phyloP scores from a whole-genome alignment of 2,888 invertebrate species.

The Xylota sylvarum region DNA sequence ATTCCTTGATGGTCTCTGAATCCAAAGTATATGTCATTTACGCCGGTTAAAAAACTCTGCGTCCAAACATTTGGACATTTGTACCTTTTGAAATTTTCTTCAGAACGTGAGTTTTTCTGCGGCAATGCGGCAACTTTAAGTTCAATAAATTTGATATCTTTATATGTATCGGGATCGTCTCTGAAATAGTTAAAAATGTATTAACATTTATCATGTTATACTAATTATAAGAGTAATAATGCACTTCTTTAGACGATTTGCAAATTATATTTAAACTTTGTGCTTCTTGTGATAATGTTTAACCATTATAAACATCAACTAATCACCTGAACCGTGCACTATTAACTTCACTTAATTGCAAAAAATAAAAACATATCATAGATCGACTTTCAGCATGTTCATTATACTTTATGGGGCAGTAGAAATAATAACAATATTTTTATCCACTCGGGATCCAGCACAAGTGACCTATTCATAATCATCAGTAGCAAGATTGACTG shows the following conservation, averaged over 20 bases:
- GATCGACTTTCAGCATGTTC: too few relatives aligned
- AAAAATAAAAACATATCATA: too few relatives aligned
- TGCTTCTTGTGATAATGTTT: too few relatives aligned
- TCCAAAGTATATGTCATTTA: slow-evolving; percentile 89
- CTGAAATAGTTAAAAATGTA: slow-evolving; percentile 16
- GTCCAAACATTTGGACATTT: slow-evolving; percentile 90
- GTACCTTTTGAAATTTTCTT: slow-evolving; percentile 86
- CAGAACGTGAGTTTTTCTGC: slow-evolving; percentile 85
- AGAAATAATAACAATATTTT: too few relatives aligned
- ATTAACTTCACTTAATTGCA: too few relatives aligned
- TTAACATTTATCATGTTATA: neutral
- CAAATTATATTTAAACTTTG: too few relatives aligned
- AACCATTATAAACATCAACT: too few relatives aligned
- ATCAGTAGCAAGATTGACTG: too few relatives aligned
- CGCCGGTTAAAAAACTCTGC: slow-evolving; percentile 90
- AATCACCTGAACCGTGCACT: too few relatives aligned
- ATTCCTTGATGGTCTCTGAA: slow-evolving; percentile 89
- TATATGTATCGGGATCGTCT: slow-evolving; percentile 6
- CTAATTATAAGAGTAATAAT: neutral
- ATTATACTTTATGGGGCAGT: too few relatives aligned
- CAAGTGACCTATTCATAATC: too few relatives aligned
- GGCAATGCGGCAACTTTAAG: slow-evolving; percentile 88
- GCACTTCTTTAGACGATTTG: neutral
- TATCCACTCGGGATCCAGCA: too few relatives aligned
- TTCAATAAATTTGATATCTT: slow-evolving; percentile 87